Evolutionary conservation across 2,888 invertebrate genomes (phyloP).

Genomic region (Leptopterna dolabrata): DNA sequence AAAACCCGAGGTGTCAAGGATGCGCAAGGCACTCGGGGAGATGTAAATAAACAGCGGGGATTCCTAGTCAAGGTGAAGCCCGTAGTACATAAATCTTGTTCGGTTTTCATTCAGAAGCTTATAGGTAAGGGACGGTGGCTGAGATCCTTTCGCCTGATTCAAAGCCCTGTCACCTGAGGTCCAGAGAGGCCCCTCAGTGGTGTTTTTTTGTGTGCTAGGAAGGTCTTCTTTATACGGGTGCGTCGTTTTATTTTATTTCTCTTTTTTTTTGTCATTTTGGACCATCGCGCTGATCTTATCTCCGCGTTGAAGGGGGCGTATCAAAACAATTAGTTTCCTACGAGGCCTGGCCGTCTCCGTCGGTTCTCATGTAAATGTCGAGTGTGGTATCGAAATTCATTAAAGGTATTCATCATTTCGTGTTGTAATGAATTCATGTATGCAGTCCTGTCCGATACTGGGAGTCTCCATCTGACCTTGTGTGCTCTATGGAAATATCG

Average conservation of each 20-base stretch:
- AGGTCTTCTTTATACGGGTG: neutral
- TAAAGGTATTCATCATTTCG: slow-evolving; percentile 10
- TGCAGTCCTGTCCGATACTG: neutral
- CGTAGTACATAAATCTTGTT: slow-evolving; percentile 39
- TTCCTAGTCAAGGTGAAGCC: neutral
- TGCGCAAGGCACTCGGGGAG: slow-evolving; percentile 3
- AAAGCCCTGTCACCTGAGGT: slow-evolving; percentile 29
- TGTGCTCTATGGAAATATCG: no score
- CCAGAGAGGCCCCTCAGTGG: slow-evolving; percentile 29
- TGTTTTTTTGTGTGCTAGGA: slow-evolving; percentile 4
- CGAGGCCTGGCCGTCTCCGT: neutral
- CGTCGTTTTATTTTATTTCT: neutral
- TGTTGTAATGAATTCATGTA: neutral
- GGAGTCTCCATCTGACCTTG: neutral
- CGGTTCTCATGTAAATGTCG: slow-evolving; percentile 37
- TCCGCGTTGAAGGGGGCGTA: neutral
- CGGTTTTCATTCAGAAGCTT: slow-evolving; percentile 35
- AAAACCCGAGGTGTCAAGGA: slow-evolving; percentile 23
- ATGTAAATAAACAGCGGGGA: slow-evolving; percentile 44
- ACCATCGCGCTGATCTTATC: slow-evolving; percentile 21
- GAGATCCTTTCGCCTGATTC: slow-evolving; percentile 7
- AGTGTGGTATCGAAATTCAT: slow-evolving; percentile 28
- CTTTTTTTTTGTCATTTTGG: neutral
- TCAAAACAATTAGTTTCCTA: slow-evolving; percentile 33
- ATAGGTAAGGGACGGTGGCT: slow-evolving; percentile 13